phyloP scores from a whole-genome alignment of 2,888 invertebrate species.

The Synergus japonicus region DNA sequence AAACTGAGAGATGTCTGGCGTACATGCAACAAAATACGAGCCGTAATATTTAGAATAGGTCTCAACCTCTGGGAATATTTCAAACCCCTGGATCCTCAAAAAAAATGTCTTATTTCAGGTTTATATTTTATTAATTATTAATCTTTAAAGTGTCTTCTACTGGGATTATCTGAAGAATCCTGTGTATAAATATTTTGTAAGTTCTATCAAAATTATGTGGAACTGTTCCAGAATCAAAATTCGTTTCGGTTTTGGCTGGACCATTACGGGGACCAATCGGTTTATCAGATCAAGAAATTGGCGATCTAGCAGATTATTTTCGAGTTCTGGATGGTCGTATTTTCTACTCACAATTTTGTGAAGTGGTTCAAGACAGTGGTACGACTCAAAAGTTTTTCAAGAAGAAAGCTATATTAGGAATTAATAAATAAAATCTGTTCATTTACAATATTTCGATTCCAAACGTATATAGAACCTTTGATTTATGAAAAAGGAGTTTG shows the following conservation, averaged over 20 bases:
- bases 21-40: slow-evolving; percentile 89
- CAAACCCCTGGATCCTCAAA: slow-evolving; percentile 83
- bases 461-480: not conserved
- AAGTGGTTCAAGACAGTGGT: slow-evolving; percentile 86
- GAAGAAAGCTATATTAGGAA: not conserved
- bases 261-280: slow-evolving; percentile 84
- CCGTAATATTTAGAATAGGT: slow-evolving; percentile 85
- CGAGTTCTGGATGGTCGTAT: slow-evolving; percentile 88
- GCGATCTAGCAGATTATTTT: slow-evolving; percentile 88
- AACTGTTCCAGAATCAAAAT: slow-evolving; percentile 82
- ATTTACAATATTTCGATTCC: not conserved
- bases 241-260: slow-evolving; percentile 84
- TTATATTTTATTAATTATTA: slow-evolving; percentile 48
- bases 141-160: not conserved
- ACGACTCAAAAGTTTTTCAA: slow-evolving; percentile 52
- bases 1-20: slow-evolving; percentile 86
- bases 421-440: not conserved
- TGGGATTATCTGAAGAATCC: not conserved
- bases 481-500: not conserved
- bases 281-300: slow-evolving; percentile 85
- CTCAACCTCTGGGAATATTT: slow-evolving; percentile 86
- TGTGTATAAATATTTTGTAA: not conserved
- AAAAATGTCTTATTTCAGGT: slow-evolving; percentile 85
- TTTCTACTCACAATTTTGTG: slow-evolving; percentile 86
- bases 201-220: not conserved